These are phyloP conservation scores for Callorhinus ursinus DNA, from an alignment of 2,113 vertebrate genomes.

Conservation along the genomic window DNA sequence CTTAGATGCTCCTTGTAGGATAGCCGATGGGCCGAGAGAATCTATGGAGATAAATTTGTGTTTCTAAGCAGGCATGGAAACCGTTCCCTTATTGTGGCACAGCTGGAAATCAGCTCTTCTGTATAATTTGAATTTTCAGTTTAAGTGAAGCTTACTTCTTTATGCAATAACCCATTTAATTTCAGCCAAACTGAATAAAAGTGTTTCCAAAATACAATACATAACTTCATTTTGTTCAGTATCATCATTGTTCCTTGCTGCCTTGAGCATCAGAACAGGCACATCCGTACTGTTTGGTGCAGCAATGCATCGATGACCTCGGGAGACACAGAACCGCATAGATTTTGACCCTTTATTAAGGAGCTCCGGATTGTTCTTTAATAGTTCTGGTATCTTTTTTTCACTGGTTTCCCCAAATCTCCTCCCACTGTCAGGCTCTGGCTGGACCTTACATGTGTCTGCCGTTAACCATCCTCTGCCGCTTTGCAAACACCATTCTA, in stretches of 20 bases:
- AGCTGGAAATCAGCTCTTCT: neutral
- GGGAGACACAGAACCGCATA: accelerated
- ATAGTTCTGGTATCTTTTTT: neutral
- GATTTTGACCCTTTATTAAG: accelerated
- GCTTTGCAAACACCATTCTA: neutral
- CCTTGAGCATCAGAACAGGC: accelerated
- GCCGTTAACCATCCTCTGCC: neutral
- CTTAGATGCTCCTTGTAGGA: accelerated
- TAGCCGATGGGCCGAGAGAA: accelerated
- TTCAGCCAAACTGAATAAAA: neutral
- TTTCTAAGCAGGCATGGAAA: neutral
- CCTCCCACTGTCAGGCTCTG: accelerated
- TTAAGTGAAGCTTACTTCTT: neutral
- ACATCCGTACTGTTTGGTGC: accelerated
- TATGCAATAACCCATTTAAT: neutral
- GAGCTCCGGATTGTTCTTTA: accelerated
- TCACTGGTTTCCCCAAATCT: neutral
- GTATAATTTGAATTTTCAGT: neutral
- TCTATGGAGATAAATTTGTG: accelerated
- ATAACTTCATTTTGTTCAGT: accelerated
- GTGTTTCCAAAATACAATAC: neutral
- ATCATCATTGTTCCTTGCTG: accelerated
- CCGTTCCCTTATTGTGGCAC: accelerated
- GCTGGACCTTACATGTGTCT: accelerated
- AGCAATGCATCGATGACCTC: accelerated